Evolutionary conservation across 2,888 invertebrate genomes (phyloP), one percentile per base, ranked within the genome.

Genomic region (Malthinus flaveolus): DNA sequence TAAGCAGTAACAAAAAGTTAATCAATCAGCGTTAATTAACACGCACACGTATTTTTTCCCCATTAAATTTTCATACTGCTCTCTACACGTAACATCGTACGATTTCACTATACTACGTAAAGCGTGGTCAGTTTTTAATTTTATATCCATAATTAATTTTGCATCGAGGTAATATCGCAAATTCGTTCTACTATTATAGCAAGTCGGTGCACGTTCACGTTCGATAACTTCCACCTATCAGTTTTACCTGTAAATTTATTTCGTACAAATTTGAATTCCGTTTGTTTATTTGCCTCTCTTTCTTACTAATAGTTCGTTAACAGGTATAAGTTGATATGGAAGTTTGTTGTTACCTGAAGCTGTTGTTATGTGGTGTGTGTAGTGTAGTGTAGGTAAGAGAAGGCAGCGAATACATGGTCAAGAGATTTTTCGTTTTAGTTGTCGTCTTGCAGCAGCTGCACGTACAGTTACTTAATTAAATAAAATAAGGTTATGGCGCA

Each of bases 401-500:
- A 66, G 61, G 56, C 58, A 57, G 58, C 62, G 67, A 67, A 64
- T 69, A 68, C 70, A 69, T 68, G 70, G 70, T 66, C 69, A 68
- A 69, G 64, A 69, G 65, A 65, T 66, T 67, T 60, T 68, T 67
- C 66, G 65, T 57, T 66, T 23, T 64, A 67, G 61, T 64, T 33
- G 53, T 63, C 54, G 60, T 49, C 56, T 51, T 51, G 64, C 69
- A 66, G 68, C 67, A 66, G 69, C 63, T 64, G 52, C 52, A 58
- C 59, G 56, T 62, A 53, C 58, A 46, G 54, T 59, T 58, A 59
- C 13, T 45, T 53, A 32, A 37, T 15, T 32, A 37, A n/a, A 35
- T 12, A 47, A 23, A 50, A 42, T 49, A 56, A 46, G 36, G 35
- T 44, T 53, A 53, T 49, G n/a, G n/a, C n/a, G 53, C 31, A 49